Conservation (phyloP, 2,113 vertebrate species). For the Misgurnus anguillicaudatus region DNA sequence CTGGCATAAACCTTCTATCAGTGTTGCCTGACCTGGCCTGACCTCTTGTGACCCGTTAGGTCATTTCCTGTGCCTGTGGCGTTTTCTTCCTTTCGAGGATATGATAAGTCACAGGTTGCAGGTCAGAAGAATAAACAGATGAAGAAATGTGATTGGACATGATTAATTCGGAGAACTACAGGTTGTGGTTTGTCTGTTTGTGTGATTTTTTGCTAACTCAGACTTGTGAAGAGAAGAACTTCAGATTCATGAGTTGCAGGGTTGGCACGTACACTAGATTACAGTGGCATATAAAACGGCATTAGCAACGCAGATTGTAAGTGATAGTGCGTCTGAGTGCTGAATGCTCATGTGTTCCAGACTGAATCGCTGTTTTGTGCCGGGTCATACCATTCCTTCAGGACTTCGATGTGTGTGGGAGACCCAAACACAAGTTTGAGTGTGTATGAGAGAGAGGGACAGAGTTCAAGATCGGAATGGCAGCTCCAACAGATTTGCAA, state of each 20-base stretch:
- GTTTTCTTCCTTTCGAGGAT: slow-evolving; percentile 42
- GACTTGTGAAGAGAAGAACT: no score
- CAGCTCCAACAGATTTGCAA: neutral
- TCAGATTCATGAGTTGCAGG: neutral
- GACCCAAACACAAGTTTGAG: slow-evolving; percentile 19
- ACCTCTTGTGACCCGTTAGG: slow-evolving; percentile 41
- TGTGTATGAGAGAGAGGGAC: neutral
- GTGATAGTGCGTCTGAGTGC: slow-evolving; percentile 32
- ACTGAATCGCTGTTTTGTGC: slow-evolving; percentile 3
- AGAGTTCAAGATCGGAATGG: slow-evolving; percentile 2
- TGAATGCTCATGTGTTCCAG: slow-evolving; percentile 15
- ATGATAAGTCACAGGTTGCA: slow-evolving; percentile 54
- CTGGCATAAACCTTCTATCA: slow-evolving; percentile 47
- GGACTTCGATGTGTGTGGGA: slow-evolving; percentile 16
- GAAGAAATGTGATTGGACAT: neutral
- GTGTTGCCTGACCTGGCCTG: slow-evolving; percentile 58
- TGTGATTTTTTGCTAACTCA: no score
- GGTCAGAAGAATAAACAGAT: slow-evolving; percentile 28
- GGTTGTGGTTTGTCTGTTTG: slow-evolving; percentile 5
- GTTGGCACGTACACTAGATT: neutral
- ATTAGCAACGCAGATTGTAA: slow-evolving; percentile 17
- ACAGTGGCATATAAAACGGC: slow-evolving; percentile 1
- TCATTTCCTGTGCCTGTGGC: slow-evolving; percentile 52
- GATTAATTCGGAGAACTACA: neutral
- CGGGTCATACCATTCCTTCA: neutral